Base-by-base conservation (phyloP, 2,797 vertebrate species). In the Channa striata region DNA sequence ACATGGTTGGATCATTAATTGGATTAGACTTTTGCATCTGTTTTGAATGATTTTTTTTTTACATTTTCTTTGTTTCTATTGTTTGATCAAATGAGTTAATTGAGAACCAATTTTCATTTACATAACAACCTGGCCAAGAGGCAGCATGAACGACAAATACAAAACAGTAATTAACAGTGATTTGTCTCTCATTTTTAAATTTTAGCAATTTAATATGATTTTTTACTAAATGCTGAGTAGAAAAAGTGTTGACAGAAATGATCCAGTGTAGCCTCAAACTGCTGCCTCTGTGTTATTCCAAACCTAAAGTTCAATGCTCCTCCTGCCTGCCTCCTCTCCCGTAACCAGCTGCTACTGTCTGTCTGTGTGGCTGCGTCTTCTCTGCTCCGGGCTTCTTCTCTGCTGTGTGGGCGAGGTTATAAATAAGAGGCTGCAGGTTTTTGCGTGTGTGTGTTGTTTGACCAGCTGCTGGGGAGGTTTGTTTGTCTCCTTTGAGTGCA, bases 331-430 rank as follows among this genome's bases (percentile, higher is more conserved):
- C 78, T 66, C 58, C 54, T 33, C 58, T 49, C 46, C 67, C 37
- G 54, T 56, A 68, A 67, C 61, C 91, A 93, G 91, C 87, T 93
- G 91, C 70, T 82, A 74, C 87, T 78, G 86, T 86, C 87, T 50
- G 82, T 91, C 87, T 78, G 71, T 40, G 60, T 47, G 71, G 62
- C 70, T 54, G 76, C 17, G 59, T 84, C 87, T 85, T 81, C 80
- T 65, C 79, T 48, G 30, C 83, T 74, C 48, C 6, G 50, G 60
- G 50, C 84, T 77, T 79, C 86, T 78, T 73, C 84, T 78, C 74
- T 79, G 86, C 85, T 82, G 83, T 82, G 81, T 80, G 73, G 47
- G 58, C 43, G 37, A 86, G 73, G 88, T 87, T 92, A 92, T 89
- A 92, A 90, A 90, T 92, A 92, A 90, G 87, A 86, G 66, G 57